phyloP scores from a whole-genome alignment of 2,888 invertebrate genomes.

The Catocala nupta region DNA sequence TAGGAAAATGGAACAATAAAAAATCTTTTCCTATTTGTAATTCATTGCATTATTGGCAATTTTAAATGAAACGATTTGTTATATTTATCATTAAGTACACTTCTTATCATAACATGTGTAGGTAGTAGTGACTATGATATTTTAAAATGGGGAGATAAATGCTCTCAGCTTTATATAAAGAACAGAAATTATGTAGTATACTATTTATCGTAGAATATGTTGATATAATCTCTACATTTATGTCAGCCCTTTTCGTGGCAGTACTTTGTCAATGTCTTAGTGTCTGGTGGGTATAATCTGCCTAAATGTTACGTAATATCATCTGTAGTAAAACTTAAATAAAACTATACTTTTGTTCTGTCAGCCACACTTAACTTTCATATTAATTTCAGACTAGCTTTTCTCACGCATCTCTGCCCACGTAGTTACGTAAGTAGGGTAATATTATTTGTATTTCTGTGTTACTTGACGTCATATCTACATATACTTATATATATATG shows the following conservation, averaged over 20 bases:
- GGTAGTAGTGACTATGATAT: no score
- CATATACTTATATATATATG: slow-evolving; percentile 23
- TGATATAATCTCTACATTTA: not conserved
- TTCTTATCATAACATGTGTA: no score
- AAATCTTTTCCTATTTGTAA: no score
- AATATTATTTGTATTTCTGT: slow-evolving; percentile 31
- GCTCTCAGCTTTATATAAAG: no score
- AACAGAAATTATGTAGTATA: no score
- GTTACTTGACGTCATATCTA: slow-evolving; percentile 32
- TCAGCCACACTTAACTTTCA: slow-evolving; percentile 43
- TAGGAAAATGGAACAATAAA: no score
- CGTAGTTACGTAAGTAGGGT: slow-evolving; percentile 29
- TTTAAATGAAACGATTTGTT: no score
- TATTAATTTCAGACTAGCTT: slow-evolving; percentile 45
- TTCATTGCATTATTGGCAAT: no score
- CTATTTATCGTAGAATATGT: not conserved
- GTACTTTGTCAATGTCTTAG: slow-evolving; percentile 11
- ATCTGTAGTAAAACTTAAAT: slow-evolving; percentile 21
- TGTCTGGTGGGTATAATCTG: slow-evolving; percentile 30
- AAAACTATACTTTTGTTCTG: slow-evolving; percentile 45
- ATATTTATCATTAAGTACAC: no score
- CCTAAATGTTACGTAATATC: slow-evolving; percentile 37
- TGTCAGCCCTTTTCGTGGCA: slow-evolving; percentile 8
- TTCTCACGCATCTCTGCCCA: slow-evolving; percentile 22
- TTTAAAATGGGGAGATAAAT: no score